Base-by-base conservation (phyloP, 2,113 vertebrate species). In the Etheostoma spectabile region DNA sequence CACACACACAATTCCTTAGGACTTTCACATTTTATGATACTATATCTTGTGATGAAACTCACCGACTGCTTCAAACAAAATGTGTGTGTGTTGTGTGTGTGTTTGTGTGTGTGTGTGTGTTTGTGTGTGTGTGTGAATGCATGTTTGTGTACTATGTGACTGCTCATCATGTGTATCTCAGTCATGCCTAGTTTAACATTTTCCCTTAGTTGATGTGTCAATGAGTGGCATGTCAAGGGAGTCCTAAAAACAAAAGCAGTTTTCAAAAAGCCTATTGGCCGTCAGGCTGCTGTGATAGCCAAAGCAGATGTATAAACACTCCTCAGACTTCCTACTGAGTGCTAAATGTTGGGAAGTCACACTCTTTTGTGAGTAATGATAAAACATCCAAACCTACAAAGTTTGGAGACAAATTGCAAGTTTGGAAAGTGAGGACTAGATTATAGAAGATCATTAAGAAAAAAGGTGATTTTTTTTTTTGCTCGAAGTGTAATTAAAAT, bases 261-360 rank as follows among this genome's bases (percentile, higher is more conserved):
- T 80, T 88, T 88, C 88, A 83, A 74, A 80, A 69, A 57, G 70
- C 57, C 75, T 46, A 77, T 51, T 60, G 60, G 64, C 53, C 74
- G 70, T 83, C 22, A 67, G 51, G 82, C 66, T 80, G 65, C 72
- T 66, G 2, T 82, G 76, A 87, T 92, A 82, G 85, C 56, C 65
- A 60, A 69, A 83, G 63, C 88, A 92, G 86, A 93, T 89, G 89
- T 90, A 67, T 74, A 82, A 89, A 85, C 74, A 89, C 76, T 82
- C 69, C 49, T 74, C 42, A 13, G 73, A 76, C 74, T 55, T 83
- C 89, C 85, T 60, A 72, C 79, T 70, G 89, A 85, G 88, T 72
- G 84, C 67, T 85, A 80, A 84, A 83, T 80, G 82, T 67, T 80
- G 72, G 33, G 10, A 82, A 73, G 77, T 65, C 68, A 70, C 77